Evolutionary conservation across 2,888 invertebrate species (phyloP).

Genomic region (Galeopsomyia nigrocyanea): DNA sequence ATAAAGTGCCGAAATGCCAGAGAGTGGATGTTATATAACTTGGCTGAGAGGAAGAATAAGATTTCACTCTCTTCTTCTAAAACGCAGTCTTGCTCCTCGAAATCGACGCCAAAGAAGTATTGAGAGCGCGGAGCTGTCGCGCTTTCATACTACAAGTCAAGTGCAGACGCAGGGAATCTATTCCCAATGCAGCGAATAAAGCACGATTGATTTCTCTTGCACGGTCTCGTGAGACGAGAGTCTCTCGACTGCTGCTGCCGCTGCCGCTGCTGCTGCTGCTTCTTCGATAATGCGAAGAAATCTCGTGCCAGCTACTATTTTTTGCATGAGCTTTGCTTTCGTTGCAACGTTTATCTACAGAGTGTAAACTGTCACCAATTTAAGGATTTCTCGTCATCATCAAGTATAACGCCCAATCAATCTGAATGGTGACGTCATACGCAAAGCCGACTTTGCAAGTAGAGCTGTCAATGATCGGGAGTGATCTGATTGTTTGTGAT

Average conservation of each 20-base stretch:
- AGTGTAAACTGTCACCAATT: not conserved
- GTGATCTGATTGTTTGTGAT: no score
- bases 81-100: slow-evolving; percentile 19
- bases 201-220: slow-evolving; percentile 51
- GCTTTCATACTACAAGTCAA: slow-evolving; percentile 44
- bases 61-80: slow-evolving; percentile 16
- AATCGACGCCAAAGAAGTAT: slow-evolving; percentile 22
- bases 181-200: slow-evolving; percentile 50
- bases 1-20: slow-evolving; percentile 20
- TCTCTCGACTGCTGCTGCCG: slow-evolving; percentile 4
- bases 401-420: no score
- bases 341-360: not conserved
- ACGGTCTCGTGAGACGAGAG: not conserved
- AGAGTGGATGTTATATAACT: slow-evolving; percentile 19
- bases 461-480: no score
- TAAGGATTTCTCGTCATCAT: no score
- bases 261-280: not conserved
- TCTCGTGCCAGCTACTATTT: no score
- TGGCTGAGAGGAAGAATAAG: slow-evolving; percentile 19
- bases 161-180: slow-evolving; percentile 49
- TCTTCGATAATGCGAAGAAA: no score
- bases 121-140: slow-evolving; percentile 13
- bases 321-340: not conserved
- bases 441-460: no score
- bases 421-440: no score